phyloP scores from a whole-genome alignment of 2,888 invertebrate genomes.

The Meandrusa payeni region DNA sequence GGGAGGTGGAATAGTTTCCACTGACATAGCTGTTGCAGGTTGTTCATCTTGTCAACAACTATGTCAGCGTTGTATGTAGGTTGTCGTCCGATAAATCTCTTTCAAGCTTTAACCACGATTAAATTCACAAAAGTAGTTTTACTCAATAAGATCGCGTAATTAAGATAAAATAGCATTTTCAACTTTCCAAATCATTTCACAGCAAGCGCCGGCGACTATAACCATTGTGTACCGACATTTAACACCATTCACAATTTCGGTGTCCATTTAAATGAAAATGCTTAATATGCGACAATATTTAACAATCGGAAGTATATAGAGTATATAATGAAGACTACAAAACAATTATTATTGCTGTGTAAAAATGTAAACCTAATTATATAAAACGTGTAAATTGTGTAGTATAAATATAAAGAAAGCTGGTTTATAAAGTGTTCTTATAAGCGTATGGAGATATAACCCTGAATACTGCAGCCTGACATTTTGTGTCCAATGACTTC shows the following conservation, averaged over 20 bases:
- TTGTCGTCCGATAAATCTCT: too few relatives aligned
- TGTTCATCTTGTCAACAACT: too few relatives aligned
- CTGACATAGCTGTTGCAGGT: too few relatives aligned
- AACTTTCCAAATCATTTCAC: constrained; percentile 28
- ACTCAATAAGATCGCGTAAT: too few relatives aligned
- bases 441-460: constrained; percentile 69
- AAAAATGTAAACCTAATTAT: constrained; percentile 78
- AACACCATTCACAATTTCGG: constrained; percentile 58
- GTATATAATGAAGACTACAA: constrained; percentile 75
- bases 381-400: constrained; percentile 77
- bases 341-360: constrained; percentile 78
- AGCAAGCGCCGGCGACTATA: constrained; percentile 32
- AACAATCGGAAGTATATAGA: constrained; percentile 75
- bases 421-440: constrained; percentile 80
- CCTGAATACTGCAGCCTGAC: too few relatives aligned
- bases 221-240: constrained; percentile 53
- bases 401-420: constrained; percentile 74
- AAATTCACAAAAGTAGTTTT: too few relatives aligned
- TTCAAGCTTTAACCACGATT: too few relatives aligned
- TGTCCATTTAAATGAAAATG: constrained; percentile 56
- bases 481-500: too few relatives aligned
- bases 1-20: too few relatives aligned
- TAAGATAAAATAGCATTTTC: too few relatives aligned
- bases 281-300: constrained; percentile 80
- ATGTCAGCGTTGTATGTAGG: too few relatives aligned